Base-by-base conservation (phyloP, 2,113 vertebrate species). In the Cariama cristata region DNA sequence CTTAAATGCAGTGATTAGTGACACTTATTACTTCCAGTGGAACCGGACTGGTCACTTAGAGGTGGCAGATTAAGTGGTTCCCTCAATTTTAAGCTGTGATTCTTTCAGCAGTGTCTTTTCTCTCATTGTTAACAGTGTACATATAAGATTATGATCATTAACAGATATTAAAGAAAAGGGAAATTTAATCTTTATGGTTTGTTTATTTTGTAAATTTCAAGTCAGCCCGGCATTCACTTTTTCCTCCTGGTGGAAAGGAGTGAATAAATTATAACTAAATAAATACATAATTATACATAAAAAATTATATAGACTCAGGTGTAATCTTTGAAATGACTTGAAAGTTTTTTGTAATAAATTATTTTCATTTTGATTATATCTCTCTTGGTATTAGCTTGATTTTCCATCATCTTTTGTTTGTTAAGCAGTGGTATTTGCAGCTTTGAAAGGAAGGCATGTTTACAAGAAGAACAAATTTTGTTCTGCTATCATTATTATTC, bases 361-460 rank as follows among this genome's bases (percentile, higher is more conserved):
- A 32, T 55, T 91, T 79, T 76, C 1, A 30, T 73, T 71, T 87
- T 77, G 47, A 26, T 79, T 40, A 4, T 79, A 8, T 69, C 35
- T 90, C 67, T 96, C 72, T 88, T 77, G 66, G 79, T 55, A 52
- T 86, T 84, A 83, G 55, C 90, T 95, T 89, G 79, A 66, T 96
- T 97, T 88, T 69, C 69, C 28, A 44, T 95, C 33, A 33, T 69
- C 21, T 67, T 89, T 84, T 94, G 45, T 79, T 93, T 91, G 42
- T 75, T 92, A 88, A 85, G 53, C 56, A 74, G 24, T 68, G 47
- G 52, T 82, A n/a, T 62, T 76, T 76, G 45, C 59, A 86, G 59
- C 76, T 79, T 38, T 91, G 77, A 86, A 83, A 79, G 72, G 52
- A 62, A 58, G 27, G 21, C 26, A 19, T 22, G 12, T 55, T 68